Evolutionary conservation across 2,888 invertebrate genomes (phyloP).

Genomic region (Baronia brevicornis): DNA sequence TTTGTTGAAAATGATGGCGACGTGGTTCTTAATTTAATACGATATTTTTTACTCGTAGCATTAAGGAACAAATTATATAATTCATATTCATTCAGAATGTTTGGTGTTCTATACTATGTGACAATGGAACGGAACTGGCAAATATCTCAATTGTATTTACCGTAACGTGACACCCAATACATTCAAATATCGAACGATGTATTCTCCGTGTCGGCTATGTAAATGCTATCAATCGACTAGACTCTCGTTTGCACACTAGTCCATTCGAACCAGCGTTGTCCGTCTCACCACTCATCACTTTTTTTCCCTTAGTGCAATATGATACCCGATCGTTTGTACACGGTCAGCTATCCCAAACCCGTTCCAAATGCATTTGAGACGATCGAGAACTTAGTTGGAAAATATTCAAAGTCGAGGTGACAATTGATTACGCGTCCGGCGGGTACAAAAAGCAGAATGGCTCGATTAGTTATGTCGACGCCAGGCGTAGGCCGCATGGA

Average conservation of each 20-base stretch:
- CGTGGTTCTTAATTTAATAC: too few relatives aligned
- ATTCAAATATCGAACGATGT: constrained; percentile 36
- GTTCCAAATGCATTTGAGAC: constrained; percentile 61
- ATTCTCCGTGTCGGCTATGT: constrained; percentile 37
- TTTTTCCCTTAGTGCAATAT: constrained; percentile 65
- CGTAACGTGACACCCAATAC: constrained; percentile 42
- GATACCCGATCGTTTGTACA: constrained; percentile 68
- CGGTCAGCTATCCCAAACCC: constrained; percentile 54
- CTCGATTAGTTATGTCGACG: constrained; percentile 67
- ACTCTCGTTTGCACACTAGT: constrained; percentile 42
- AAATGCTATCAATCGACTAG: constrained; percentile 33
- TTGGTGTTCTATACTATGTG: constrained; percentile 5
- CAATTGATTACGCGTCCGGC: constrained; percentile 65
- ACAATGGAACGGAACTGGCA: constrained; percentile 17
- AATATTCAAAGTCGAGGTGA: constrained; percentile 62
- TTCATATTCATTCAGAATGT: constrained; percentile 1
- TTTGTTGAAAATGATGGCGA: too few relatives aligned
- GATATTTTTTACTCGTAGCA: too few relatives aligned
- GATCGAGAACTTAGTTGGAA: constrained; percentile 53
- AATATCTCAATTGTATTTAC: constrained; percentile 41
- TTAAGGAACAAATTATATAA: too few relatives aligned
- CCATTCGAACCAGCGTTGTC: constrained; percentile 54
- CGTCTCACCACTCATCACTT: constrained; percentile 65
- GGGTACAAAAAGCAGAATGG: constrained; percentile 67
- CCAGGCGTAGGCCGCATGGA: constrained; percentile 59